Percentiles rank a stretch among this genome's conserved stretches.
Conservation (phyloP, 1,140 invertebrate species). For the Sitodiplosis mosellana region DNA sequence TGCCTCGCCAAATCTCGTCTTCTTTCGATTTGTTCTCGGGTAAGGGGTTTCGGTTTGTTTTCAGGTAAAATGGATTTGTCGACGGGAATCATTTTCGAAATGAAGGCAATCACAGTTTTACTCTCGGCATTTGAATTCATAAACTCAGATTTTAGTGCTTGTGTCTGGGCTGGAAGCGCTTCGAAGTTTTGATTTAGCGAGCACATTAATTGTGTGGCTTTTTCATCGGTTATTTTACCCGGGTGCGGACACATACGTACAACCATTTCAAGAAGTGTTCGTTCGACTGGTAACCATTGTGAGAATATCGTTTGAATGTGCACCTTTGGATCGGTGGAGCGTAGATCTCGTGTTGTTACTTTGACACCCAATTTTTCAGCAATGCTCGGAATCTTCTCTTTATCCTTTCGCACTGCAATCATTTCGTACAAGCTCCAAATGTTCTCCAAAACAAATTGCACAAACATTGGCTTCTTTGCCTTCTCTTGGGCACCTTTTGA, state of each 20-base stretch:
- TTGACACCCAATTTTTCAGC: conserved; percentile 65
- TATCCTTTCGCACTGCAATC: conserved; percentile 58
- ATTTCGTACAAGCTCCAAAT: conserved; percentile 85
- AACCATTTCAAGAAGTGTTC: conserved; percentile 61
- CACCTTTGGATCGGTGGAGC: conserved; percentile 54
- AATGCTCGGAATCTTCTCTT: conserved; percentile 61
- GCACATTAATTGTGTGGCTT: conserved; percentile 56
- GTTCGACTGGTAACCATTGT: conserved; percentile 79
- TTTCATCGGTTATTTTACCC: conserved; percentile 51
- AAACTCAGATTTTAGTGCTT: conserved; percentile 57
- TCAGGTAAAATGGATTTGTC: conserved; percentile 49
- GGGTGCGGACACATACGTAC: conserved; percentile 66
- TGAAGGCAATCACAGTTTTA: conserved; percentile 68
- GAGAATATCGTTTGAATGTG: conserved; percentile 65
- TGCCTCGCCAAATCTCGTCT: conserved; percentile 50
- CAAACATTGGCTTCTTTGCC: conserved; percentile 90
- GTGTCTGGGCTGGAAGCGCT: conserved; percentile 46
- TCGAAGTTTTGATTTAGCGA: conserved; percentile 46
- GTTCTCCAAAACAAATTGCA: conserved; percentile 88
- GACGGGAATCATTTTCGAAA: conserved; percentile 62
- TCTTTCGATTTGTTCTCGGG: conserved; percentile 51
- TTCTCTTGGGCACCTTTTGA: conserved; percentile 83
- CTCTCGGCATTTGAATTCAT: conserved; percentile 44
- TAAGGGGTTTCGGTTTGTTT: conserved; percentile 51
- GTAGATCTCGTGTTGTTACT: conserved; percentile 55